Conservation (phyloP, 2,888 invertebrate genomes). For the Gasteruption jaculator region DNA sequence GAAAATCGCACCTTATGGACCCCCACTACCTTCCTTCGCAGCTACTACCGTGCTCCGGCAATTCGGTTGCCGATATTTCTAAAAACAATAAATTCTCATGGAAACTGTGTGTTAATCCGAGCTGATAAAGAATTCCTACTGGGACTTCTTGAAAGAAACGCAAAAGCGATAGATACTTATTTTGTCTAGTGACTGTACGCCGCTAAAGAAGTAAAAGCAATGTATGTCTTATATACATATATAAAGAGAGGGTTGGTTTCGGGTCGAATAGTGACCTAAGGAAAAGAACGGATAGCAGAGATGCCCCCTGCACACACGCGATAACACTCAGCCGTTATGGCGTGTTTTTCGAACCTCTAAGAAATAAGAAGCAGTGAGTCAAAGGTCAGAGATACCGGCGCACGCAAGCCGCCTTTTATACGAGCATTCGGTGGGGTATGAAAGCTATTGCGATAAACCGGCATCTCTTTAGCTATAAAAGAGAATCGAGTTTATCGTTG, state of each 20-base stretch:
- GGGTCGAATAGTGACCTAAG: slow-evolving; percentile 35
- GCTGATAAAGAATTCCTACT: too few relatives aligned
- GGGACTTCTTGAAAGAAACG: too few relatives aligned
- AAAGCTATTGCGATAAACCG: slow-evolving; percentile 6
- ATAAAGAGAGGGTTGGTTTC: slow-evolving; percentile 23
- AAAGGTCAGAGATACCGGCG: slow-evolving; percentile 40
- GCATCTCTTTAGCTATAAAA: slow-evolving; percentile 12
- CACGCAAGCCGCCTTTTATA: slow-evolving; percentile 41
- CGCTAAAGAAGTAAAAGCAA: too few relatives aligned
- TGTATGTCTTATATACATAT: too few relatives aligned
- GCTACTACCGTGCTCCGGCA: too few relatives aligned
- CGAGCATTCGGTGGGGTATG: slow-evolving; percentile 21
- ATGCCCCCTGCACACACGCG: slow-evolving; percentile 48
- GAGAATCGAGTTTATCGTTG: slow-evolving; percentile 14
- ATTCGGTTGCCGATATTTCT: too few relatives aligned
- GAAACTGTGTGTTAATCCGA: too few relatives aligned
- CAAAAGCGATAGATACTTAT: too few relatives aligned
- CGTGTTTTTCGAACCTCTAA: slow-evolving; percentile 40
- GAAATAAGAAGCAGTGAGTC: slow-evolving; percentile 38
- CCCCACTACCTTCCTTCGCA: too few relatives aligned
- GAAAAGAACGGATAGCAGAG: slow-evolving; percentile 40
- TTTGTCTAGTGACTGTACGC: slow-evolving; percentile 18
- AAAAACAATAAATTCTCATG: too few relatives aligned
- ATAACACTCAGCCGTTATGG: slow-evolving; percentile 39
- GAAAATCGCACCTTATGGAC: too few relatives aligned